Evolutionary conservation across 2,888 invertebrate genomes (phyloP), one percentile per base, ranked within the genome.

Genomic region (Tholera decimalis): DNA sequence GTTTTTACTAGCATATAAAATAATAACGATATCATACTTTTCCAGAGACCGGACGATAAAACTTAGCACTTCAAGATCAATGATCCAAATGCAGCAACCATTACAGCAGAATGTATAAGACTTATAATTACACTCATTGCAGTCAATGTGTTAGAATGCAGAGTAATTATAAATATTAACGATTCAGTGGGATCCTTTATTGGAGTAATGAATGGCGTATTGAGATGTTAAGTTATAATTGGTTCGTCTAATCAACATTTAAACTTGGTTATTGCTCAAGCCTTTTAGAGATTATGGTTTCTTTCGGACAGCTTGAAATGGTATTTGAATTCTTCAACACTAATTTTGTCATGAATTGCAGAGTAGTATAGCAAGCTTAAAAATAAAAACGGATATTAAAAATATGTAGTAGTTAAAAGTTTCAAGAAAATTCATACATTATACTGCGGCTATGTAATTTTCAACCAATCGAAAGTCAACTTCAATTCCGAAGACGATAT

Each of bases 81-180:
- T 64, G 50, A 49, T 57, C 53, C 49, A 53, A 60, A 72, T 60
- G 65, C 13, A 39, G 77, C 49, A 46, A 33, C 49, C 49, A 72
- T 72, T 72, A 72, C 26, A 54, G 26, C 30, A 57, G 47, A 72
- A 72, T 65, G 46, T 59, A 46, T 35, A 57, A 59, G 44, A 35
- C 49, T 35, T 49, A 60, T 71, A 77, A 64, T 60, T 64, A 73
- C 20, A 64, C 24, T 57, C 28, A 54, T 50, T 54, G 66, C 65
- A 65, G 59, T 28, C 46, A 41, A 60, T 73, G 68, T 60, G 67
- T 64, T 69, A 77, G 64, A 72, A 81, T 72, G 66, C 65, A 70
- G 51, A 60, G 65, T 65, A 79, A 79, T 79, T 81, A 81, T 69
- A 69, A 78, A 78, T 79, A 71, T 69, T 69, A 69, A 73, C 49